These are phyloP conservation scores for Linyphia triangularis DNA, from an alignment of 2,888 invertebrate species.

Conservation along the genomic window DNA sequence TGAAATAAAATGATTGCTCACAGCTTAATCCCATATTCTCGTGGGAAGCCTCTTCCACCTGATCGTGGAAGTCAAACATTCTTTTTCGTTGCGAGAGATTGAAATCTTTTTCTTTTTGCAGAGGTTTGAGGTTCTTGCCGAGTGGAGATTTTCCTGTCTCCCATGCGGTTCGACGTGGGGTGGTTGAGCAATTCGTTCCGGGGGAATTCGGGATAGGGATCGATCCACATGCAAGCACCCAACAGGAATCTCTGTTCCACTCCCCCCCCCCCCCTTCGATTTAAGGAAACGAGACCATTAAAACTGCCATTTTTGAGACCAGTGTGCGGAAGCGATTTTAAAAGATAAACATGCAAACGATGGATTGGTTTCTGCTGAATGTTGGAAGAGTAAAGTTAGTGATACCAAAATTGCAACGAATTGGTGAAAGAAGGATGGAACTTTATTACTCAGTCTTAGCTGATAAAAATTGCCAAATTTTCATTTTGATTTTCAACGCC, in stretches of 20 bases:
- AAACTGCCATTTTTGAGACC: conserved; percentile 27
- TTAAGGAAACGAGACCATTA: conserved; percentile 16
- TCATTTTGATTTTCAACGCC: too few species aligned
- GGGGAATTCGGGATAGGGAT: conserved; percentile 38
- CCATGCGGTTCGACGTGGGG: conserved; percentile 57
- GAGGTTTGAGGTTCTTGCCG: not conserved
- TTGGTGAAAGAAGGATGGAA: too few species aligned
- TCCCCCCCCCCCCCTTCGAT: not conserved
- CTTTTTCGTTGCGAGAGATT: not conserved
- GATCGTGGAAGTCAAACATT: not conserved
- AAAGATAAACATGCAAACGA: too few species aligned
- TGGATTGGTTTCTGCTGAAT: too few species aligned
- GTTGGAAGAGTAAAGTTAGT: too few species aligned
- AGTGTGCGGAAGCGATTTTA: not conserved
- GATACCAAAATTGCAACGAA: too few species aligned
- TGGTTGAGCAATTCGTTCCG: conserved; percentile 56
- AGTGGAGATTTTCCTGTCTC: conserved; percentile 48
- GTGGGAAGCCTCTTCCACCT: conserved; percentile 3
- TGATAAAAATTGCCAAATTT: too few species aligned
- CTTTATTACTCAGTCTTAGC: too few species aligned
- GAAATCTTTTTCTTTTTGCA: conserved; percentile 6
- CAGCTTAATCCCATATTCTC: not conserved
- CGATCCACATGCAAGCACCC: conserved; percentile 48
- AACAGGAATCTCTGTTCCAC: not conserved
- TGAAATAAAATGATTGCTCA: conserved; percentile 46